Evolutionary conservation across 2,113 vertebrate species (phyloP).

Genomic region (Ceyx melanurus): DNA sequence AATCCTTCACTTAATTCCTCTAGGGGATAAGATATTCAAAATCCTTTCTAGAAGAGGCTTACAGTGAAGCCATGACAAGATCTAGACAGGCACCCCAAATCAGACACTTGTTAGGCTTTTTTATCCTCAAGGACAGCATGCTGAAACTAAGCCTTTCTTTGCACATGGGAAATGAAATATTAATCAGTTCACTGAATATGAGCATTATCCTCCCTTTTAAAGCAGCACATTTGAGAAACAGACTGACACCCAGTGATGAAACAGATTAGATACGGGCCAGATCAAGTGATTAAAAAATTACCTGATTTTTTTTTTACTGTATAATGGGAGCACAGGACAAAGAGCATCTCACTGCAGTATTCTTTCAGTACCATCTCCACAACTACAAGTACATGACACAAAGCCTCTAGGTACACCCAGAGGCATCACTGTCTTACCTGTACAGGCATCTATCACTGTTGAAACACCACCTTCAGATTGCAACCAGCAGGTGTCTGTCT

Average conservation of each 20-base stretch:
- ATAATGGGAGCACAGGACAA: fast-evolving
- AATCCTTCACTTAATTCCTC: background rate
- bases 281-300: background rate
- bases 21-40: background rate
- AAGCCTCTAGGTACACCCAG: fast-evolving
- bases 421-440: background rate
- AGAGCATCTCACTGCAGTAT: background rate
- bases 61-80: background rate
- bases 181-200: background rate
- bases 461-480: too few species aligned
- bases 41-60: too few species aligned
- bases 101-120: background rate
- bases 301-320: background rate
- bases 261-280: background rate
- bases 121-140: background rate
- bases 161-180: background rate
- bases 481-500: background rate
- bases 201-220: background rate
- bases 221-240: background rate
- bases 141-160: background rate
- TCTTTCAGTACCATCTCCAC: background rate
- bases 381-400: fast-evolving
- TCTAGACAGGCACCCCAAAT: background rate
- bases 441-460: background rate
- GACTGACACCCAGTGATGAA: background rate